Percentiles rank a stretch among this genome's conserved stretches.
These are phyloP conservation scores for Urocyon cinereoargenteus DNA, from an alignment of 2,797 vertebrate species.

Conservation along the genomic window DNA sequence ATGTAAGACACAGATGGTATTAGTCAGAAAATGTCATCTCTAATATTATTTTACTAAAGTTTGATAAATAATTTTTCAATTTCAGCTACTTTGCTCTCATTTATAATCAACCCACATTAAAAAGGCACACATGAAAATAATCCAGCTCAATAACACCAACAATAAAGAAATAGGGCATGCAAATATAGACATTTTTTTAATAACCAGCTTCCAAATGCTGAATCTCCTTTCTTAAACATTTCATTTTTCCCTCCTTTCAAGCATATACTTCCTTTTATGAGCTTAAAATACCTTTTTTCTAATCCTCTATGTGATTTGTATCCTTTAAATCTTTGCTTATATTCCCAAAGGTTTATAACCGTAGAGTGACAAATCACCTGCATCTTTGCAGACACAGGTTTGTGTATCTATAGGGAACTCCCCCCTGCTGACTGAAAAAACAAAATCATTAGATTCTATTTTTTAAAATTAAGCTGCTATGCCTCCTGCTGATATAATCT, in stretches of 20 bases:
- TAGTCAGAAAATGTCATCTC: neutral
- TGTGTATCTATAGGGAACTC: neutral
- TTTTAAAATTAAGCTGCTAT: conserved; percentile 46
- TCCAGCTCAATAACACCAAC: neutral
- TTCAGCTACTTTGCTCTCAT: neutral
- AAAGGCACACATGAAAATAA: neutral
- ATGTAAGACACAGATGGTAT: neutral
- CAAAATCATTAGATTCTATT: conserved; percentile 68
- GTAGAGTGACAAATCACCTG: conserved; percentile 32
- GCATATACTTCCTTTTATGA: neutral
- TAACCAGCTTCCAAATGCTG: neutral
- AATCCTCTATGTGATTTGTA: neutral
- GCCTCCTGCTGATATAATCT: conserved; percentile 45
- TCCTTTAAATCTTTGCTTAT: neutral
- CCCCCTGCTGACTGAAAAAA: conserved; percentile 52
- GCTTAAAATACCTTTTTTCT: neutral
- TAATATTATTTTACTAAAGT: neutral
- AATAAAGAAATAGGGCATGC: neutral
- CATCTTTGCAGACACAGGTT: neutral
- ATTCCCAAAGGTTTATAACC: neutral
- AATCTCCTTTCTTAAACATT: neutral
- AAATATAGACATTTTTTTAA: neutral
- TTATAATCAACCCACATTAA: neutral
- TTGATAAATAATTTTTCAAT: neutral
- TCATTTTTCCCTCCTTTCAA: neutral